Base-by-base conservation (phyloP, 1,140 invertebrate genomes). In the Scylla paramamosain region DNA sequence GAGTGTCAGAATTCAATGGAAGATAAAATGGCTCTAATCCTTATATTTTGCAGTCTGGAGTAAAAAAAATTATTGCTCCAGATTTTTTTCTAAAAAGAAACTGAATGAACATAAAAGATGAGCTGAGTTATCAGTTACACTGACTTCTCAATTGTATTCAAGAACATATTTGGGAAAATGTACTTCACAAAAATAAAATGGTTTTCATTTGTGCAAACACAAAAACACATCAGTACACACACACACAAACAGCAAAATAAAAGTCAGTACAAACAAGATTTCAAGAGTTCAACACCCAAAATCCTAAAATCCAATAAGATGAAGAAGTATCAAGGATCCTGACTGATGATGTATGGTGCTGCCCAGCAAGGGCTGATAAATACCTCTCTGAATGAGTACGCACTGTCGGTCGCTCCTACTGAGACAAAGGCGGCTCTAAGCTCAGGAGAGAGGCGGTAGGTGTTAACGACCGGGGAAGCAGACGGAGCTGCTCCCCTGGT, bases 341-440 rank as follows among this genome's bases (percentile, higher is more conserved):
- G 25, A 3, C 12, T 77, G 67, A 77, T 77, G 67, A 77, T 7
- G 6, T n/a, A n/a, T n/a, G 67, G n/a, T 77, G 67, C 0, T 77
- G 67, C 67, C n/a, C 25, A n/a, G 67, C 20, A 77, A 20, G n/a
- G 67, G 67, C 2, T 59, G 67, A 77, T 77, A 77, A 77, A 82
- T 94, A 94, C 93, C 93, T 94, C 93, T 94, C n/a, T 94, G 59
- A 94, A 94, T 45, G 32, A n/a, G 93, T 94, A 94, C 39, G 87
- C 28, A 83, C n/a, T 94, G 82, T 91, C 93, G 67, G 93, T 94
- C 52, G 93, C 93, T 94, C 93, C 93, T 39, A 94, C 88, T 77
- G 87, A 77, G 67, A 87, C 86, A 90, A 94, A 94, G 39, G 88
- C 82, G 29, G 52, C 88, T 91, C 88, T 94, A n/a, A 94, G 93